Evolutionary conservation across 1,140 invertebrate species (phyloP).

Genomic region (Ephestia elutella): DNA sequence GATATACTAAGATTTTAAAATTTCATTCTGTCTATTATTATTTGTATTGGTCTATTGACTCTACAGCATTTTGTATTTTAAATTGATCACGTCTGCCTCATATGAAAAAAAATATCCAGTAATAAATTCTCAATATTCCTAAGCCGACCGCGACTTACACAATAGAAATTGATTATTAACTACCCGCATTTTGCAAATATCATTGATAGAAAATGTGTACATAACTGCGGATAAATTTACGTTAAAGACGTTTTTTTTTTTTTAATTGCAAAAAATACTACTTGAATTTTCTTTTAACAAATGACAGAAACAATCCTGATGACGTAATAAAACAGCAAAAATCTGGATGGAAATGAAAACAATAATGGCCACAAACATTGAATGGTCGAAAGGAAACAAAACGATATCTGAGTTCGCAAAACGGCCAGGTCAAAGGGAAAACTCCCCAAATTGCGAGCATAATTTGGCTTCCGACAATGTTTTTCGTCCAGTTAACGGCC

Average conservation of each 20-base stretch:
- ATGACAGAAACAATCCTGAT: no score
- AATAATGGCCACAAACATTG: not conserved
- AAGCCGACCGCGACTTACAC: no score
- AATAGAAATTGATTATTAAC: no score
- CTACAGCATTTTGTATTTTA: not conserved
- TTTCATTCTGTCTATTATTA: not conserved
- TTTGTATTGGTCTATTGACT: not conserved
- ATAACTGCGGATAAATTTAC: no score
- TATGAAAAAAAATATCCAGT: no score
- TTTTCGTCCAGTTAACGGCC: slow-evolving; percentile 7
- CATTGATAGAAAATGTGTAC: no score
- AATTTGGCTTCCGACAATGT: slow-evolving; percentile 8
- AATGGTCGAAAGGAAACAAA: slow-evolving; percentile 1
- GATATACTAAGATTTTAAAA: not conserved
- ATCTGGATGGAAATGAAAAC: not conserved
- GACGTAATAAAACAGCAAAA: not conserved
- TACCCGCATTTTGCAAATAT: no score
- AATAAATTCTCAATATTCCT: no score
- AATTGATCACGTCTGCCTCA: no score
- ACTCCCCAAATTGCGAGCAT: not conserved
- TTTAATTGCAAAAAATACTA: no score
- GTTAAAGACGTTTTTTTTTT: no score
- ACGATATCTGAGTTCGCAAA: not conserved
- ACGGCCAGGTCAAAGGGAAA: slow-evolving; percentile 2
- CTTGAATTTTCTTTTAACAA: no score